phyloP scores from a whole-genome alignment of 2,888 invertebrate genomes.

The Nemotelus nigrinus region DNA sequence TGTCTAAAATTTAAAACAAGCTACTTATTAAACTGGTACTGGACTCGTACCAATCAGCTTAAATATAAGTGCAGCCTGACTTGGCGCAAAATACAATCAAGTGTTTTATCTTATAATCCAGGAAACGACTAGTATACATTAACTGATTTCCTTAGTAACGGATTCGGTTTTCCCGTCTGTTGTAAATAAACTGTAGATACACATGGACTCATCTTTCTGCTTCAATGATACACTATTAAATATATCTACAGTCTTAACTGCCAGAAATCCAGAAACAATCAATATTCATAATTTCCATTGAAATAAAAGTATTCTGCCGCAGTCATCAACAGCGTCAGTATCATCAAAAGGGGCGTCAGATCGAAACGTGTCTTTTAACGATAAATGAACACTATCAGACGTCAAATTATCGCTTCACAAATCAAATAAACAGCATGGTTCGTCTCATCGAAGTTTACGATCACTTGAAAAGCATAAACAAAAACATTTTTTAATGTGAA shows the following conservation, averaged over 20 bases:
- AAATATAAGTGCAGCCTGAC: no score
- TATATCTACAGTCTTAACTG: no score
- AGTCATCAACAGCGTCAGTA: background rate
- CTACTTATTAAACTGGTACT: no score
- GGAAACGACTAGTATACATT: no score
- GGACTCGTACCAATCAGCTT: no score
- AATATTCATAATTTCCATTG: constrained; percentile 24
- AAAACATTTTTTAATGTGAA: constrained; percentile 19
- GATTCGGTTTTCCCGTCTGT: no score
- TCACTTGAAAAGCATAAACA: constrained; percentile 29
- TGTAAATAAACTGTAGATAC: no score
- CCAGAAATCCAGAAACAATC: constrained; percentile 11
- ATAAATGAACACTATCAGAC: constrained; percentile 34
- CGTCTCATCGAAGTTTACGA: constrained; percentile 14
- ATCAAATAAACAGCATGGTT: constrained; percentile 41
- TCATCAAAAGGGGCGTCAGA: constrained; percentile 33
- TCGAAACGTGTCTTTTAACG: constrained; percentile 32
- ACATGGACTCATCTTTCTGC: background rate
- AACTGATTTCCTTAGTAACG: no score
- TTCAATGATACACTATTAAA: background rate
- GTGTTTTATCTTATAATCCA: no score
- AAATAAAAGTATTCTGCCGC: background rate
- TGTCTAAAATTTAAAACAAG: no score
- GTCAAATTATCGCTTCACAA: constrained; percentile 43
- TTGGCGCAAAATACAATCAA: no score